phyloP scores from a whole-genome alignment of 2,797 vertebrate genomes.

The Antennarius maculatus region DNA sequence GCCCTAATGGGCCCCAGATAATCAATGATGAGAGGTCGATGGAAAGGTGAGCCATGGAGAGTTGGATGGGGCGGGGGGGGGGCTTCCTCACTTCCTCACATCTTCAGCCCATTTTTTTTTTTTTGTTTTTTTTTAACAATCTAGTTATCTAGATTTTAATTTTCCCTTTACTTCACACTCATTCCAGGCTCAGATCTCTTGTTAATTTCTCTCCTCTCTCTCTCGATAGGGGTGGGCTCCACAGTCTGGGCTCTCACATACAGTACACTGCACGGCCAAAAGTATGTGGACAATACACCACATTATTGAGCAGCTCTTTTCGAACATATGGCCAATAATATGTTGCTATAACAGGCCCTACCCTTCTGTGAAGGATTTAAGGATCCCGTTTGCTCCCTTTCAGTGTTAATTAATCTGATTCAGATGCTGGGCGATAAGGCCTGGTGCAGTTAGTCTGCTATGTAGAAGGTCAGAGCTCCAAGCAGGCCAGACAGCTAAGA shows the following conservation, averaged over 20 bases:
- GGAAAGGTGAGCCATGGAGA: constrained; percentile 85
- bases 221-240: constrained; percentile 1
- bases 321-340: not conserved
- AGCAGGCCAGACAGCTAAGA: not conserved
- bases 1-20: constrained; percentile 95
- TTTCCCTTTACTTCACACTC: constrained; percentile 27
- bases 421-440: not conserved
- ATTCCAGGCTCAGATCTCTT: not conserved
- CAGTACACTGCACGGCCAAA: not conserved
- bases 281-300: constrained; percentile 7
- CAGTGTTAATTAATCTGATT: constrained; percentile 1
- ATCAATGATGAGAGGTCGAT: constrained; percentile 95
- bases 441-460: not conserved
- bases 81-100: constrained; percentile 74
- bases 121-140: constrained; percentile 1
- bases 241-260: constrained; percentile 3
- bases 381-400: constrained; percentile 6
- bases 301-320: no score
- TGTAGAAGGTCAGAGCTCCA: not conserved
- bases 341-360: constrained; percentile 29
- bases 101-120: constrained; percentile 40
- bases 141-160: constrained; percentile 49
- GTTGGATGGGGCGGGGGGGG: constrained; percentile 57
- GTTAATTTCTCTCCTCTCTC: not conserved
- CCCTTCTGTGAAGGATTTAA: constrained; percentile 5